phyloP scores from a whole-genome alignment of 2,888 invertebrate genomes.

The Agrochola lota region DNA sequence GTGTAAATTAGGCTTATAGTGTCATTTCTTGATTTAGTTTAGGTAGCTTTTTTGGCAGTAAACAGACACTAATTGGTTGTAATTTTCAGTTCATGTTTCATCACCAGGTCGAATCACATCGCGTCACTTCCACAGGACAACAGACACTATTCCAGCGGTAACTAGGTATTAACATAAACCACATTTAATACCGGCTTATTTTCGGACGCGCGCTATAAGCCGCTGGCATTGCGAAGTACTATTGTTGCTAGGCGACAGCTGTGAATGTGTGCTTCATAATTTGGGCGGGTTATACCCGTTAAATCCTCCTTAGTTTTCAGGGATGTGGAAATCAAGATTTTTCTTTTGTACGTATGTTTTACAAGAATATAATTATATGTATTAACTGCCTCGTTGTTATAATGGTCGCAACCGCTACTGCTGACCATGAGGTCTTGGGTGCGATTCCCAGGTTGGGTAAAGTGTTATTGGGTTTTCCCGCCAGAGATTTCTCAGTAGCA shows the following conservation, averaged over 20 bases:
- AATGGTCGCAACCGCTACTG: too few species aligned
- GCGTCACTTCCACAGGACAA: neutral
- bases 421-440: too few species aligned
- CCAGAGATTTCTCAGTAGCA: too few species aligned
- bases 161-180: conserved; percentile 62
- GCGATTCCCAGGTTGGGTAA: too few species aligned
- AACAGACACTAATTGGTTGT: neutral
- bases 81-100: neutral
- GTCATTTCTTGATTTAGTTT: too few species aligned
- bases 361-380: neutral
- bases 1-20: too few species aligned
- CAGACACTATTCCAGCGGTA: conserved; percentile 7
- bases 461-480: too few species aligned
- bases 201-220: conserved; percentile 48
- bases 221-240: conserved; percentile 34
- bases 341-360: conserved; percentile 23
- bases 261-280: conserved; percentile 36
- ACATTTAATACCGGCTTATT: conserved; percentile 64
- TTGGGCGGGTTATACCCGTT: conserved; percentile 29
- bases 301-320: conserved; percentile 40
- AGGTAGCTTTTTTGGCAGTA: too few species aligned
- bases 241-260: conserved; percentile 34
- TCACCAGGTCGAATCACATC: neutral
- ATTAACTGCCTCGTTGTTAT: too few species aligned
- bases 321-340: conserved; percentile 26